Evolutionary conservation across 2,888 invertebrate genomes (phyloP), one percentile per base, ranked within the genome.

Genomic region (Taphrorychus bicolor): DNA sequence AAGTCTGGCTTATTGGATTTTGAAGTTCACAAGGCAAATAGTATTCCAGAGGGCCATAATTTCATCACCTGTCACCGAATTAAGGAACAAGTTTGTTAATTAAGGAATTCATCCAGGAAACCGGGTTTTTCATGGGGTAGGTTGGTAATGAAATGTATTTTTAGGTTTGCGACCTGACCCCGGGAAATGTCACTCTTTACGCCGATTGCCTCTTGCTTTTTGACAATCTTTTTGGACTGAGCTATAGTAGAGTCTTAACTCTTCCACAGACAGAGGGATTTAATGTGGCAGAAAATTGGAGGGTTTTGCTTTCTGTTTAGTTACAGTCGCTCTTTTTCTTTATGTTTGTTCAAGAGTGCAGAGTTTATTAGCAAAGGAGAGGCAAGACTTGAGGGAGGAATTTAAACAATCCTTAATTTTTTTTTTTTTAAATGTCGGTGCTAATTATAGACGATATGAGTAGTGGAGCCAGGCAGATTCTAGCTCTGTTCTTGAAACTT

Each of bases 51-150:
- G 19, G 48, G 17, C 16, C 19, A 14, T 48, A 48, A 48, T 19
- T 48, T 48, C 48, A 48, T 48, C 48, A 48, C 48, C 48, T 48
- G 48, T 19, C 48, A 19, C 7, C 14, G 19, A 48, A 48, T 48
- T 48, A 48, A 9, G 48, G 48, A 19, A 48, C 16, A 19, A 19
- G 48, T 19, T 16, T 48, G 17, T 19, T 48, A 48, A 48, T 48
- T 48, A 48, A 48, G 48, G 16, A 48, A 48, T 14, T 48, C 16
- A 48, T 48, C 16, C 48, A 48, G 48, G 3, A 48, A n/a, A 48
- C 48, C 11, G 16, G 11, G 48, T 48, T 48, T 48, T 32, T 48
- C 5, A 5, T 48, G 11, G 11, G 48, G 4, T 9, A 48, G 19
- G 48, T n/a, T 19, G 48, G 48, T 48, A 48, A 48, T 48, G 11